phyloP scores from a whole-genome alignment of 2,888 invertebrate species.

The Unio delphinus region DNA sequence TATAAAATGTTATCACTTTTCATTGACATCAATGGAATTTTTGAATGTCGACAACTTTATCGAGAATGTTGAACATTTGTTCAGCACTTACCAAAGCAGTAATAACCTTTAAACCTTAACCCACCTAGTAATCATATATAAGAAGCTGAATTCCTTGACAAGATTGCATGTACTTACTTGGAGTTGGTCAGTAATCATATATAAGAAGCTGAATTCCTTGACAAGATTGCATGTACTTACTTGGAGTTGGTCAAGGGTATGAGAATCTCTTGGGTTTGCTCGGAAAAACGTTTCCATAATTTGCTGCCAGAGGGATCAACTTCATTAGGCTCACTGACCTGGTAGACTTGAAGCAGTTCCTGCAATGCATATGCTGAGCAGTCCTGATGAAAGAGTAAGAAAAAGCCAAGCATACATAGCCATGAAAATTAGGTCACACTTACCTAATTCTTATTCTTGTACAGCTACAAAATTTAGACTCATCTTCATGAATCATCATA shows the following conservation, averaged over 20 bases:
- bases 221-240: constrained; percentile 44
- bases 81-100: too few relatives aligned
- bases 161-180: too few relatives aligned
- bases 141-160: too few relatives aligned
- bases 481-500: neutral
- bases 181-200: too few relatives aligned
- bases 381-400: constrained; percentile 59
- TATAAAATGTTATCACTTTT: too few relatives aligned
- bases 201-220: too few relatives aligned
- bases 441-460: neutral
- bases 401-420: neutral
- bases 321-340: constrained; percentile 53
- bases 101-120: too few relatives aligned
- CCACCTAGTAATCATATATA: too few relatives aligned
- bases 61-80: too few relatives aligned
- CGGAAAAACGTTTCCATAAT: constrained; percentile 69
- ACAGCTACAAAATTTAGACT: neutral
- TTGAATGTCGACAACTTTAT: too few relatives aligned
- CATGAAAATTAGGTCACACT: neutral
- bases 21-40: too few relatives aligned
- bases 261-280: constrained; percentile 70
- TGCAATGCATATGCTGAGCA: constrained; percentile 73
- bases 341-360: constrained; percentile 71
- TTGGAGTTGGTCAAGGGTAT: constrained; percentile 68
- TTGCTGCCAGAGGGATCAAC: constrained; percentile 36